Evolutionary conservation across 1,140 invertebrate genomes (phyloP).

Genomic region (Elysia chlorotica): DNA sequence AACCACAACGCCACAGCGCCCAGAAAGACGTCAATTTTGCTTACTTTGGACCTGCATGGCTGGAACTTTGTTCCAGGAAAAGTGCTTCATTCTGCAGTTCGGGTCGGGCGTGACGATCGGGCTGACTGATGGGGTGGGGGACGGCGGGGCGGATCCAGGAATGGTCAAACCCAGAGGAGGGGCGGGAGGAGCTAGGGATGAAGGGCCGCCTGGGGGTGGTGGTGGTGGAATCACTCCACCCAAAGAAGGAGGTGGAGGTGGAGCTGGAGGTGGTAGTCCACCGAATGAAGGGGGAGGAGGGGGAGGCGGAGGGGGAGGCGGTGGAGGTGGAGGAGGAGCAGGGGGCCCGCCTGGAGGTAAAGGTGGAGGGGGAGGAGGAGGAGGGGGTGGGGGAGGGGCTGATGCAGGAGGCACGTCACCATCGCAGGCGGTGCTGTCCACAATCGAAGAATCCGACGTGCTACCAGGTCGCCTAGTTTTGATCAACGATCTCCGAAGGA

Average conservation of each 20-base stretch:
- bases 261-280: constrained; percentile 39
- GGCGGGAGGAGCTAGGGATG: background rate
- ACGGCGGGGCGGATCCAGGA: constrained; percentile 25
- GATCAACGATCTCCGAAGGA: constrained; percentile 19
- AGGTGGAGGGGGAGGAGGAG: constrained; percentile 39
- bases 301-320: constrained; percentile 8
- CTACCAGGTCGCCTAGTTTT: no score
- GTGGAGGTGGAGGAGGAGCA: constrained; percentile 21
- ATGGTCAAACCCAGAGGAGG: background rate
- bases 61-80: constrained; percentile 58
- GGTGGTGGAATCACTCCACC: constrained; percentile 24
- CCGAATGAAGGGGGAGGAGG: background rate
- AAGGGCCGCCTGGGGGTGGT: constrained; percentile 1
- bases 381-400: constrained; percentile 11
- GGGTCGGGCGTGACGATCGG: constrained; percentile 53
- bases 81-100: constrained; percentile 54
- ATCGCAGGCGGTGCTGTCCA: constrained; percentile 2
- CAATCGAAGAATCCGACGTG: no score
- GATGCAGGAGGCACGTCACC: constrained; percentile 18
- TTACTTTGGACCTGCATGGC: constrained; percentile 39
- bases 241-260: constrained; percentile 32
- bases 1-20: no score
- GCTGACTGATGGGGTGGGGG: constrained; percentile 24
- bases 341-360: constrained; percentile 5
- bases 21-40: constrained; percentile 17